Conservation (phyloP, 2,113 vertebrate species). For the Actenoides hombroni region DNA sequence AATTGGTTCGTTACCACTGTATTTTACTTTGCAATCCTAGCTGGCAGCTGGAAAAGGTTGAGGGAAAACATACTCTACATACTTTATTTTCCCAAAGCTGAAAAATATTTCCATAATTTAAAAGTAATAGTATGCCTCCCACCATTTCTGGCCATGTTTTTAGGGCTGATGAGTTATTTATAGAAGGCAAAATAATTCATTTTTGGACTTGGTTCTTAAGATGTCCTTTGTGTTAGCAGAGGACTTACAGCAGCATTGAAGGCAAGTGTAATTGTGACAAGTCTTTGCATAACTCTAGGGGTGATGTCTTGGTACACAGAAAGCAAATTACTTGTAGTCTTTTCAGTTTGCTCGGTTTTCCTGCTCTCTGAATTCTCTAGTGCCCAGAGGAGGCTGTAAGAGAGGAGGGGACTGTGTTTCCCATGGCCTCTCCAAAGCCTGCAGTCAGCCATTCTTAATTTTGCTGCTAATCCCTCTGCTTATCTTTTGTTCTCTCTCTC, state of each 20-base stretch:
- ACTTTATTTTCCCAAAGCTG: slow-evolving; percentile 2
- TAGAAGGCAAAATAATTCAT: background rate
- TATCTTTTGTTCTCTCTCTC: slow-evolving; percentile 31
- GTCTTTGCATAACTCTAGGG: background rate
- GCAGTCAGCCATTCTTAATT: background rate
- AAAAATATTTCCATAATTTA: background rate
- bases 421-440: background rate
- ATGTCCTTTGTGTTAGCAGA: background rate
- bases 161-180: background rate
- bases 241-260: background rate
- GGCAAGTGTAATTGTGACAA: background rate
- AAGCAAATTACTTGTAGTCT: background rate
- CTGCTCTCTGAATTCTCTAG: background rate
- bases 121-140: background rate
- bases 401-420: background rate
- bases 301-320: background rate
- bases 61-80: background rate
- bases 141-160: background rate
- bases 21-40: background rate
- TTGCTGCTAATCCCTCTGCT: slow-evolving; percentile 4
- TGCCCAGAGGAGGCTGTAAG: background rate
- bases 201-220: background rate
- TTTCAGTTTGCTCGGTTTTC: background rate
- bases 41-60: background rate
- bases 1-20: background rate